These are phyloP conservation scores for Halocaridina rubra DNA, from an alignment of 2,888 invertebrate species.

Conservation along the genomic window DNA sequence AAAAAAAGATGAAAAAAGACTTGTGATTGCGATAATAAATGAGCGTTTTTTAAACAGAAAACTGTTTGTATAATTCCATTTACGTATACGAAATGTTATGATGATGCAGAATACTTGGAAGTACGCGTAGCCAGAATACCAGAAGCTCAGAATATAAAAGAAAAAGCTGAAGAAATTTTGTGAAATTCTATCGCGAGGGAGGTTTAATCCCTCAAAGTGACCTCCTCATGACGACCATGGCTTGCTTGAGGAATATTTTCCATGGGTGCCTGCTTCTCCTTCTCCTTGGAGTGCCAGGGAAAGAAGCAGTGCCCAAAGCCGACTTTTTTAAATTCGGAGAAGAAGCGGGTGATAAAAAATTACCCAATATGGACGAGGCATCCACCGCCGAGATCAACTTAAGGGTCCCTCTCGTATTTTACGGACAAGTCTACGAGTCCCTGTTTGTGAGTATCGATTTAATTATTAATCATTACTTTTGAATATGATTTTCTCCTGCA, in stretches of 20 bases:
- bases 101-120: too few species aligned
- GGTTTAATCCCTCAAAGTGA: neutral
- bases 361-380: constrained; percentile 46
- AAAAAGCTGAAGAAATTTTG: neutral
- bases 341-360: constrained; percentile 39
- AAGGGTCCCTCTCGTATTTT: constrained; percentile 48
- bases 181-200: neutral
- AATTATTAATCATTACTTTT: neutral
- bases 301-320: constrained; percentile 17
- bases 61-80: too few species aligned
- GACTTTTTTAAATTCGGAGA: constrained; percentile 48
- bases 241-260: neutral
- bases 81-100: too few species aligned
- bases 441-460: constrained; percentile 55
- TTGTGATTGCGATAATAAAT: too few species aligned
- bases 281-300: neutral
- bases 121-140: neutral
- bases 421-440: constrained; percentile 48
- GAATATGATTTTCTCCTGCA: too few species aligned
- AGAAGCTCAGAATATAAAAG: neutral
- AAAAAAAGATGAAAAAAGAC: too few species aligned
- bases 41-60: too few species aligned
- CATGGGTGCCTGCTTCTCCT: neutral
- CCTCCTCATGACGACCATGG: neutral
- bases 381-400: constrained; percentile 55